Percentiles rank a stretch among this genome's conserved stretches.
phyloP scores from a whole-genome alignment of 2,888 invertebrate genomes.

The Anarsia innoxiella region DNA sequence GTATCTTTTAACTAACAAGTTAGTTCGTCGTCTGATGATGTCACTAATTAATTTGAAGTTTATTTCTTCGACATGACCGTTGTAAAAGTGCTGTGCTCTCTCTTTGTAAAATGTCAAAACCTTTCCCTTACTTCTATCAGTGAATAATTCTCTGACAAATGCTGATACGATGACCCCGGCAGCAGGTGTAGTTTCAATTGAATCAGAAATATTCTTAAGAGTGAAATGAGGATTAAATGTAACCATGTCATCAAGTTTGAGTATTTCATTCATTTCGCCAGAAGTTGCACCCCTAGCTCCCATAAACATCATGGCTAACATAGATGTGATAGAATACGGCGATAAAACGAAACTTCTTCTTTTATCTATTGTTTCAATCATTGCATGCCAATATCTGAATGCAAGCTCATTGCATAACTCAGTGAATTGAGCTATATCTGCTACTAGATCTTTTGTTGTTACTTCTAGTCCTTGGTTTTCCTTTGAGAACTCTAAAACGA shows the following conservation, averaged over 20 bases:
- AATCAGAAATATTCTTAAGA: slow-evolving; percentile 89
- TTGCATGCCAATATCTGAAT: slow-evolving; percentile 86
- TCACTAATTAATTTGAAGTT: slow-evolving; percentile 89
- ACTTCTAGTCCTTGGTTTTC: slow-evolving; percentile 83
- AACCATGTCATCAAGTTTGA: slow-evolving; percentile 89
- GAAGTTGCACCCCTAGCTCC: slow-evolving; percentile 91
- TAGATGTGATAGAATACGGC: slow-evolving; percentile 89
- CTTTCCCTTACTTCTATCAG: slow-evolving; percentile 86
- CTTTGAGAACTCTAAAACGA: slow-evolving; percentile 54
- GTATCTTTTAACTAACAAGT: slow-evolving; percentile 85
- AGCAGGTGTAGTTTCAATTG: slow-evolving; percentile 79
- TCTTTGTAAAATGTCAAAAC: slow-evolving; percentile 91
- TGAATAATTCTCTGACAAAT: slow-evolving; percentile 88
- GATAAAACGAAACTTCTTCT: slow-evolving; percentile 87
- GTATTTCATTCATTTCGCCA: slow-evolving; percentile 91
- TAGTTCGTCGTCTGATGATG: slow-evolving; percentile 86
- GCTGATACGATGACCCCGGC: slow-evolving; percentile 87
- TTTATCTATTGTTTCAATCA: slow-evolving; percentile 81
- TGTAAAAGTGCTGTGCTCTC: slow-evolving; percentile 89
- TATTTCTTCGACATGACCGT: slow-evolving; percentile 89
- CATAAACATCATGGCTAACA: slow-evolving; percentile 92
- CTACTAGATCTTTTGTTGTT: slow-evolving; percentile 81
- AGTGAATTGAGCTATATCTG: slow-evolving; percentile 85
- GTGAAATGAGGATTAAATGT: slow-evolving; percentile 93
- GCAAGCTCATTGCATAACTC: slow-evolving; percentile 90